phyloP scores from a whole-genome alignment of 2,113 vertebrate species.

The Lophura nycthemera region DNA sequence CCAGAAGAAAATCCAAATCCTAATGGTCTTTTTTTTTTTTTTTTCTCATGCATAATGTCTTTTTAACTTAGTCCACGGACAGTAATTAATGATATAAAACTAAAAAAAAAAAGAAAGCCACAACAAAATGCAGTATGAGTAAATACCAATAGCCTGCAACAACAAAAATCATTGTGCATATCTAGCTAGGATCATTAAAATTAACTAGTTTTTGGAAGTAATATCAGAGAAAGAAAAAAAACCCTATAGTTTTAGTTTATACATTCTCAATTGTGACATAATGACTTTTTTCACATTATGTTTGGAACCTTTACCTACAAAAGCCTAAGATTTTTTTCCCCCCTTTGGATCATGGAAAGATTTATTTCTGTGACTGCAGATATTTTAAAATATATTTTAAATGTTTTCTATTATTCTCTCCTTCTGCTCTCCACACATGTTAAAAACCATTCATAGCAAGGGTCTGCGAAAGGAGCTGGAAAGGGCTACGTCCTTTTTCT shows the following conservation, averaged over 20 bases:
- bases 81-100: constrained; percentile 34
- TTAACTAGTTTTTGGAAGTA: constrained; percentile 22
- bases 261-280: constrained; percentile 17
- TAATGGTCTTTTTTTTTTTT: constrained; percentile 40
- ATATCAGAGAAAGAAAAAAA: not conserved
- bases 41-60: constrained; percentile 1
- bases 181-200: constrained; percentile 51
- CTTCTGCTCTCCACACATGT: constrained; percentile 72
- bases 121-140: constrained; percentile 57
- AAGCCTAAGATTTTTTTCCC: constrained; percentile 34
- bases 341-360: not conserved
- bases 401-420: constrained; percentile 73
- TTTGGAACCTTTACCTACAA: constrained; percentile 59
- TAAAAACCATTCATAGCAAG: constrained; percentile 68
- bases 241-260: constrained; percentile 44
- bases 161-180: constrained; percentile 9
- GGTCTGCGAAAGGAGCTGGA: constrained; percentile 29
- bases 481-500: constrained; percentile 43
- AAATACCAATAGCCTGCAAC: constrained; percentile 64
- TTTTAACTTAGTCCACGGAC: not conserved
- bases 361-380: constrained; percentile 43
- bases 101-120: constrained; percentile 22
- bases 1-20: constrained; percentile 44
- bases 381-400: constrained; percentile 71
- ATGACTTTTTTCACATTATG: not conserved